A percentile compares a stretch with the other conserved stretches of the same genome.
phyloP scores from a whole-genome alignment of 2,797 vertebrate genomes.

The Decapterus maruadsi region DNA sequence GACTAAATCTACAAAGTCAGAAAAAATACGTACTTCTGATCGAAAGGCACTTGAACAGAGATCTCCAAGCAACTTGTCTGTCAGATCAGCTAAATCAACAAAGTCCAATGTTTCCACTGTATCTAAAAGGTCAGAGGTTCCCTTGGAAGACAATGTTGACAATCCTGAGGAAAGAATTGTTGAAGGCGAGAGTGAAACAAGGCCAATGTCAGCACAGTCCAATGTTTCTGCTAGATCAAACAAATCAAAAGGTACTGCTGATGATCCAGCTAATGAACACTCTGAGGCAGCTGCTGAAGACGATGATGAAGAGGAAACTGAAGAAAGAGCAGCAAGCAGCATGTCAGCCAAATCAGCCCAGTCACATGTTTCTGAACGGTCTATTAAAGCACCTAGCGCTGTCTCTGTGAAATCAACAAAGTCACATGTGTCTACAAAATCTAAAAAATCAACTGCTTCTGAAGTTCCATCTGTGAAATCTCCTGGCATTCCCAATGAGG shows the following conservation, averaged over 20 bases:
- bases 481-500: too few species aligned
- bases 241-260: conserved; percentile 52
- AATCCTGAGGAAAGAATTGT: neutral
- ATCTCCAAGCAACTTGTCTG: neutral
- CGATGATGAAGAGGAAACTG: conserved; percentile 37
- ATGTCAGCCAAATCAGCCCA: conserved; percentile 57
- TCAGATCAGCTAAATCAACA: neutral
- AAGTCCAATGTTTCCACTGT: conserved; percentile 30
- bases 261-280: conserved; percentile 26
- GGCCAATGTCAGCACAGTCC: conserved; percentile 51
- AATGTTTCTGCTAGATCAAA: conserved; percentile 59
- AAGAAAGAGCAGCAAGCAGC: conserved; percentile 58
- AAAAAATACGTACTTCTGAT: neutral
- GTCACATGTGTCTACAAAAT: conserved; percentile 39
- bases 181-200: conserved; percentile 36
- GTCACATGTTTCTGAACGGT: conserved; percentile 59
- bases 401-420: conserved; percentile 64
- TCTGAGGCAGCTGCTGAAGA: conserved; percentile 23
- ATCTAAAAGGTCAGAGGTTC: conserved; percentile 50
- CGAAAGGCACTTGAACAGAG: neutral
- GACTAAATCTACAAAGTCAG: too few species aligned
- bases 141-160: neutral
- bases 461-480: too few species aligned
- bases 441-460: conserved; percentile 45
- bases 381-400: conserved; percentile 31